Evolutionary conservation across 2,113 vertebrate genomes (phyloP).

Genomic region (Oryctolagus cuniculus): mOryCun1.1 NC_091436.1:5021001-5021500

Average conservation of each 20-base stretch:
- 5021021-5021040: accelerated
- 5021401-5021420: too few species aligned
- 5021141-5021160: neutral
- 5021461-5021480: accelerated
- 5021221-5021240: neutral
- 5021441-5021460: neutral
- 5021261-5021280: neutral
- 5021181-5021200: neutral
- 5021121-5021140: too few species aligned
- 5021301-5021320: neutral
- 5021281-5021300: neutral
- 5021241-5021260: neutral
- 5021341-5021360: neutral
- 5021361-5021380: neutral
- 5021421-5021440: accelerated
- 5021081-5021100: neutral
- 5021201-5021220: neutral
- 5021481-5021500: neutral
- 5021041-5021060: neutral
- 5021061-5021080: neutral
- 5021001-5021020: accelerated
- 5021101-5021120: neutral
- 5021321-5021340: neutral
- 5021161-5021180: neutral
- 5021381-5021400: too few species aligned